Evolutionary conservation across 92 coral and sea anemone genomes (phyloP).

Genomic region (Zoanthus gigantus): DNA sequence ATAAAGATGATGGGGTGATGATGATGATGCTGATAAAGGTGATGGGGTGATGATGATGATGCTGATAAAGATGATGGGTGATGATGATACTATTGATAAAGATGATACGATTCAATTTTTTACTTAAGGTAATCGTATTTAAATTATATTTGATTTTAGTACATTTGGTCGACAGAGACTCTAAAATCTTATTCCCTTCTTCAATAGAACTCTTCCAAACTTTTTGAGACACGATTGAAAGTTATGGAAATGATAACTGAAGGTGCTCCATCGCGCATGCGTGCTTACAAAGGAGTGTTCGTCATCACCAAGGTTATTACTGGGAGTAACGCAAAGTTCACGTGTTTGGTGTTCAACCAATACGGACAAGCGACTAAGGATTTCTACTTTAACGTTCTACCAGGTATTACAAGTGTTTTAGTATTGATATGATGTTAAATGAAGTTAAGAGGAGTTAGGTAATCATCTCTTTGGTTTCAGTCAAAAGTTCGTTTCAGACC

Average conservation of each 20-base stretch:
- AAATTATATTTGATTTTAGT: no score
- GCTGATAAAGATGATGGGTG: not conserved
- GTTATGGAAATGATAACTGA: slow-evolving; percentile 7
- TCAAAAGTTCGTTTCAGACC: not conserved
- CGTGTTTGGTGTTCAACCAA: slow-evolving; percentile 41
- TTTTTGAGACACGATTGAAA: not conserved
- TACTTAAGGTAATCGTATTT: not conserved
- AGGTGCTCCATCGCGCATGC: slow-evolving; percentile 23
- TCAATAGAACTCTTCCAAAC: slow-evolving; percentile 9
- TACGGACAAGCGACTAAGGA: slow-evolving; percentile 26
- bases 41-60: not conserved
- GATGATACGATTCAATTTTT: not conserved
- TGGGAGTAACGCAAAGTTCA: slow-evolving; percentile 5
- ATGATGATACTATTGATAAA: not conserved
- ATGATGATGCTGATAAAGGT: not conserved
- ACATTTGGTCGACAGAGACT: not conserved
- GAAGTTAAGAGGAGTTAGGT: no score
- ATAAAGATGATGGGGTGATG: not conserved
- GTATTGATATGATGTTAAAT: not conserved
- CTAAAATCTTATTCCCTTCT: not conserved
- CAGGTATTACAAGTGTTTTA: slow-evolving; percentile 15
- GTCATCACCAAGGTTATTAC: not conserved
- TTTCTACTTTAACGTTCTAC: slow-evolving; percentile 26
- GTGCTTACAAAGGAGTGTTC: slow-evolving; percentile 26
- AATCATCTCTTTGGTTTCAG: not conserved